These are phyloP conservation scores for Chironomus striatipennis DNA, from an alignment of 1,140 invertebrate species.

Conservation along the genomic window DNA sequence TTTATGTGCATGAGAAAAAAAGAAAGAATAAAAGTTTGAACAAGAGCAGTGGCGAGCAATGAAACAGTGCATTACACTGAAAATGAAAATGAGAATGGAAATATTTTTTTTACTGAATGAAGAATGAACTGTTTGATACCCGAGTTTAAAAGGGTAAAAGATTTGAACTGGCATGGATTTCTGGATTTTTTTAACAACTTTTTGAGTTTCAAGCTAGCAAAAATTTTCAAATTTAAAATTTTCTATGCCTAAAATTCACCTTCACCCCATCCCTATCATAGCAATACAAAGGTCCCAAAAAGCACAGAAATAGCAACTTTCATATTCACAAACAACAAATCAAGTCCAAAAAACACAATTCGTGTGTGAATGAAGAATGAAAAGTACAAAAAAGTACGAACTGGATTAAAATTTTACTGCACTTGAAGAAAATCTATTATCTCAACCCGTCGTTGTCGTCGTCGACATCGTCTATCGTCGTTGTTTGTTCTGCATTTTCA, in stretches of 20 bases:
- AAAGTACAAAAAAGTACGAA: neutral
- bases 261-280: too few species aligned
- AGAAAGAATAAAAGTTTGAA: neutral
- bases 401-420: neutral
- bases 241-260: too few species aligned
- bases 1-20: neutral
- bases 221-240: too few species aligned
- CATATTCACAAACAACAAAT: too few species aligned
- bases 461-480: neutral
- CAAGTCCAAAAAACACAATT: neutral
- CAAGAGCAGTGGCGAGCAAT: neutral
- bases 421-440: constrained; percentile 9
- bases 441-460: neutral
- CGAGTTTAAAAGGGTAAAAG: too few species aligned
- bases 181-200: too few species aligned
- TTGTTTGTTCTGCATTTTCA: neutral
- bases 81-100: neutral
- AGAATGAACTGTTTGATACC: too few species aligned
- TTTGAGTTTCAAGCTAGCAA: too few species aligned
- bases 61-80: neutral
- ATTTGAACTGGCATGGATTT: too few species aligned
- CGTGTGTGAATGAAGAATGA: neutral
- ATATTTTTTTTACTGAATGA: too few species aligned
- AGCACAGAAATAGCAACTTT: too few species aligned
- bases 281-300: too few species aligned